Conservation (phyloP, 2,797 vertebrate genomes). For the Rousettus madagascariensis region DNA sequence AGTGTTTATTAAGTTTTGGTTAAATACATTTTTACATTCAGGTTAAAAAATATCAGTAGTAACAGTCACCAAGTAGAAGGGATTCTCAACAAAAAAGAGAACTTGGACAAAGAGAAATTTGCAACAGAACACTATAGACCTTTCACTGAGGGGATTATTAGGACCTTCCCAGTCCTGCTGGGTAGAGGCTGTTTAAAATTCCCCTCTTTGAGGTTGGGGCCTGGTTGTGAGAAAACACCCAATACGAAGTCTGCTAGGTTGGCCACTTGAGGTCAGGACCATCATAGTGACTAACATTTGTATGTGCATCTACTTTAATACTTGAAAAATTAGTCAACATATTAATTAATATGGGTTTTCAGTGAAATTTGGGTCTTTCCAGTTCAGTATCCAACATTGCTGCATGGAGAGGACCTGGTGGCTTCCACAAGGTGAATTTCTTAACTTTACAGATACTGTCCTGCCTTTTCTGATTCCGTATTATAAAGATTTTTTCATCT, state of each 20-base stretch:
- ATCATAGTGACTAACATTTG: neutral
- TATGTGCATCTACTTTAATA: neutral
- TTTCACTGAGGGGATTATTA: neutral
- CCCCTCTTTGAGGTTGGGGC: neutral
- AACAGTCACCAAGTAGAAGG: neutral
- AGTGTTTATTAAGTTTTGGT: constrained; percentile 12
- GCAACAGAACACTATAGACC: neutral
- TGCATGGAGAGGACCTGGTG: neutral
- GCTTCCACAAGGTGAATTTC: neutral
- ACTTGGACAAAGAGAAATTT: neutral
- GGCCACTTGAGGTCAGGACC: neutral
- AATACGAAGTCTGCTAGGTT: neutral
- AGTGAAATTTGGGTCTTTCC: neutral
- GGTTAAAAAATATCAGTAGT: neutral
- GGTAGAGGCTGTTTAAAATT: neutral
- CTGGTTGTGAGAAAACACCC: neutral
- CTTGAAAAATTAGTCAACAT: neutral
- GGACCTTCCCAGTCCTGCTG: neutral
- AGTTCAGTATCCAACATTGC: neutral
- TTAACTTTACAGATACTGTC: neutral
- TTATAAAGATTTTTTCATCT: neutral
- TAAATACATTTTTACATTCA: neutral
- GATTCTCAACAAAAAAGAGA: neutral
- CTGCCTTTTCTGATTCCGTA: neutral
- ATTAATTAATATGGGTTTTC: neutral